These are phyloP conservation scores for Byasa hedistus DNA, from an alignment of 2,888 invertebrate genomes.

Conservation along the genomic window DNA sequence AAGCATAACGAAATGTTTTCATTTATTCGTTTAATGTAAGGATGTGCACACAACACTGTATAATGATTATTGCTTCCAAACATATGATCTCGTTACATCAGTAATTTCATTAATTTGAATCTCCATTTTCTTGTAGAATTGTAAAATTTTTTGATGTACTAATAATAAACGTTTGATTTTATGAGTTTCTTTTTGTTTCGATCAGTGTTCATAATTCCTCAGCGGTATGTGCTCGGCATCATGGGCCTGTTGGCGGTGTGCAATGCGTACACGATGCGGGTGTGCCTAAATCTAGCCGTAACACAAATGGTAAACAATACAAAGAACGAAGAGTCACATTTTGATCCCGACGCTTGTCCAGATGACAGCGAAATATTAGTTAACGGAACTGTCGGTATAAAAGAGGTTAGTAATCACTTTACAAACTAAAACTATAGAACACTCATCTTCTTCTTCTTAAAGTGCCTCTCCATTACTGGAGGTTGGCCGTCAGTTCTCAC, in stretches of 20 bases:
- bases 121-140: no score
- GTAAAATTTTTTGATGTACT: neutral
- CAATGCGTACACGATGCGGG: constrained; percentile 88
- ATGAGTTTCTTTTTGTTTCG: constrained; percentile 47
- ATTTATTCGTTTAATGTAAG: neutral
- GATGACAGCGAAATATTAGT: constrained; percentile 57
- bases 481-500: no score
- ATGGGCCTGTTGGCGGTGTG: constrained; percentile 88
- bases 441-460: no score
- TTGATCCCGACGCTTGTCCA: constrained; percentile 66
- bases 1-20: neutral
- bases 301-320: constrained; percentile 82
- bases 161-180: neutral
- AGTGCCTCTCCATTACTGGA: no score
- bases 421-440: neutral
- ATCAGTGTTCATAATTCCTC: constrained; percentile 82
- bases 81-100: no score
- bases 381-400: constrained; percentile 60
- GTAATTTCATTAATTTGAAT: no score
- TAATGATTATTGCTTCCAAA: no score
- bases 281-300: constrained; percentile 85
- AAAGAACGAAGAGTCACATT: constrained; percentile 55
- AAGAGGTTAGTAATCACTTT: constrained; percentile 53
- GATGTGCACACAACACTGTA: no score
- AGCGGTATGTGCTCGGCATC: constrained; percentile 85